phyloP scores from a whole-genome alignment of 2,888 invertebrate species.

The Phrixothrix hirtus region DNA sequence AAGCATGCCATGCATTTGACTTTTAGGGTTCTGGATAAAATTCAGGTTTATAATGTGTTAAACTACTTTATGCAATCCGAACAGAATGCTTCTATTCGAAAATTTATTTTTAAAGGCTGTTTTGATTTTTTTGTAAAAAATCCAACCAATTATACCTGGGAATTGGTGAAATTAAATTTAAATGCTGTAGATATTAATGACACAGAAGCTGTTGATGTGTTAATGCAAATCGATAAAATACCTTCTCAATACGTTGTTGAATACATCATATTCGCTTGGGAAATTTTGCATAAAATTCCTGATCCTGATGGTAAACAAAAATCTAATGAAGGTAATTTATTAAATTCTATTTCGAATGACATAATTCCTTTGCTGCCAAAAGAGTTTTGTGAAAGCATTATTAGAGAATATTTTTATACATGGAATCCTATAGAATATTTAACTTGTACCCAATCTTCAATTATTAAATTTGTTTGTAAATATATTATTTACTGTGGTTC shows the following conservation, averaged over 20 bases:
- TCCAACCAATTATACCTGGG: slow-evolving; percentile 12
- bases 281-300: slow-evolving; percentile 8
- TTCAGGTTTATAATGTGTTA: background rate
- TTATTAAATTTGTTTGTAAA: slow-evolving; percentile 16
- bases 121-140: slow-evolving; percentile 18
- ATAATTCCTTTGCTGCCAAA: slow-evolving; percentile 4
- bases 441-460: slow-evolving; percentile 3
- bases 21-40: slow-evolving; percentile 9
- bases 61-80: slow-evolving; percentile 9
- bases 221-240: slow-evolving; percentile 12
- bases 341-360: background rate
- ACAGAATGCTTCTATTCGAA: slow-evolving; percentile 12
- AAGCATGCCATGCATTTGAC: slow-evolving; percentile 26
- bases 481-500: slow-evolving; percentile 15
- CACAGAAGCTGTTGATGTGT: slow-evolving; percentile 10
- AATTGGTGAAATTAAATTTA: slow-evolving; percentile 10
- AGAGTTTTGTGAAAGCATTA: slow-evolving; percentile 12
- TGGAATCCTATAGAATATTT: background rate
- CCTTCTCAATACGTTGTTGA: background rate
- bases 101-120: slow-evolving; percentile 9
- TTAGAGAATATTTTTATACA: slow-evolving; percentile 9
- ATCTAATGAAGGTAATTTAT: background rate
- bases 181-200: slow-evolving; percentile 8
- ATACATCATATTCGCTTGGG: slow-evolving; percentile 14
- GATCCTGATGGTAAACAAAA: background rate